Conservation (phyloP, 2,888 invertebrate species). For the Eudemis profundana region DNA sequence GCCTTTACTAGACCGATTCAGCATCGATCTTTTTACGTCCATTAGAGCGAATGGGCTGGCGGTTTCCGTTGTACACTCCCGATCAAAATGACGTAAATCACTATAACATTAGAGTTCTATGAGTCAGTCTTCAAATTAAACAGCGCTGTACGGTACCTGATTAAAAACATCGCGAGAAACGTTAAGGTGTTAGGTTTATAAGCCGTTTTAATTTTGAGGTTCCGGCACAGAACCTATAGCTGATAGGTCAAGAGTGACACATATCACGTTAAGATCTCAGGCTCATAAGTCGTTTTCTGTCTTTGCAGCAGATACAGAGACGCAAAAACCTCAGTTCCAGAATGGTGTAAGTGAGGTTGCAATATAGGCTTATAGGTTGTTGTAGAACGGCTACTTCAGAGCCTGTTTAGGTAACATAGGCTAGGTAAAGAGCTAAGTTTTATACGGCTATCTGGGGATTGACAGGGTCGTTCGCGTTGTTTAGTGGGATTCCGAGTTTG, state of each 20-base stretch:
- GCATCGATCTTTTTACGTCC: constrained; percentile 30
- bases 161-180: background rate
- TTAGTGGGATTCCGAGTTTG: background rate
- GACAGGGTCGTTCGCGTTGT: background rate
- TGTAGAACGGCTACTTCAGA: too few relatives aligned
- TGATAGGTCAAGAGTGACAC: background rate
- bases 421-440: constrained; percentile 23
- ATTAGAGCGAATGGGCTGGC: constrained; percentile 37
- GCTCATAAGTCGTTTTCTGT: background rate
- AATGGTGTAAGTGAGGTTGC: too few relatives aligned
- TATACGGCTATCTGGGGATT: constrained; percentile 13
- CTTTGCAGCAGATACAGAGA: too few relatives aligned
- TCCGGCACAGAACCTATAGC: background rate
- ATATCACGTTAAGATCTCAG: background rate
- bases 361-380: too few relatives aligned
- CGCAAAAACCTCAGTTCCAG: too few relatives aligned
- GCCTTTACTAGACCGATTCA: constrained; percentile 17
- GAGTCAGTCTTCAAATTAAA: too few relatives aligned
- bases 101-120: too few relatives aligned
- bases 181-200: background rate
- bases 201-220: background rate
- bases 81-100: background rate
- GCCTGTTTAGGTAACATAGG: constrained; percentile 19
- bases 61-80: constrained; percentile 27
- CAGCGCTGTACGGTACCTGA: too few relatives aligned